Evolutionary conservation across 2,888 invertebrate genomes (phyloP).

Genomic region (Drosophila parthenogenetica): DNA sequence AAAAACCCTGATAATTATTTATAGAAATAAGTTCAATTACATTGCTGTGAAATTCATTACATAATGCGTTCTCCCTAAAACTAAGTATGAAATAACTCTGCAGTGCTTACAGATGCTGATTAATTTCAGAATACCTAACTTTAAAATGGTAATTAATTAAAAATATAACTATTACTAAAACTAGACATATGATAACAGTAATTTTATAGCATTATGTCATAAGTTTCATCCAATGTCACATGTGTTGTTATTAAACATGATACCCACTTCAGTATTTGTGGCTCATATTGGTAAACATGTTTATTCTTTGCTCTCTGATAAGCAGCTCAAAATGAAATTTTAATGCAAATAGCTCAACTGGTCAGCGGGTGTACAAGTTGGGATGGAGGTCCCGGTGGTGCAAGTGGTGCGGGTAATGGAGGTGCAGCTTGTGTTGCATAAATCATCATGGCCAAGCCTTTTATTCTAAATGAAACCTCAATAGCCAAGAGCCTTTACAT

Average conservation of each 20-base stretch:
- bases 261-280: slow-evolving; percentile 5
- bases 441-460: slow-evolving; percentile 67
- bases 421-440: slow-evolving; percentile 57
- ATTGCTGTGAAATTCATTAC: background rate
- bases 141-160: background rate
- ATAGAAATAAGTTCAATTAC: too few relatives aligned
- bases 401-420: background rate
- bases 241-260: slow-evolving; percentile 16
- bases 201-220: slow-evolving; percentile 22
- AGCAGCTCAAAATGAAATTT: slow-evolving; percentile 64
- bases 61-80: background rate
- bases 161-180: slow-evolving; percentile 6
- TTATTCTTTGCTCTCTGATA: slow-evolving; percentile 41
- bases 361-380: slow-evolving; percentile 35
- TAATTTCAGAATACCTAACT: background rate
- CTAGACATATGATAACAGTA: slow-evolving; percentile 3
- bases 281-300: slow-evolving; percentile 39
- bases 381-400: background rate
- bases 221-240: slow-evolving; percentile 2
- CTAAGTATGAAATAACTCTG: background rate
- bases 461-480: slow-evolving; percentile 60
- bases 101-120: background rate
- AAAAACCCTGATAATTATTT: too few relatives aligned
- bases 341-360: slow-evolving; percentile 70
- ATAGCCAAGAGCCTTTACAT: slow-evolving; percentile 43